A percentile compares a stretch with the other conserved stretches of the same genome.
phyloP scores from a whole-genome alignment of 2,113 vertebrate genomes.

The Orcinus orca region DNA sequence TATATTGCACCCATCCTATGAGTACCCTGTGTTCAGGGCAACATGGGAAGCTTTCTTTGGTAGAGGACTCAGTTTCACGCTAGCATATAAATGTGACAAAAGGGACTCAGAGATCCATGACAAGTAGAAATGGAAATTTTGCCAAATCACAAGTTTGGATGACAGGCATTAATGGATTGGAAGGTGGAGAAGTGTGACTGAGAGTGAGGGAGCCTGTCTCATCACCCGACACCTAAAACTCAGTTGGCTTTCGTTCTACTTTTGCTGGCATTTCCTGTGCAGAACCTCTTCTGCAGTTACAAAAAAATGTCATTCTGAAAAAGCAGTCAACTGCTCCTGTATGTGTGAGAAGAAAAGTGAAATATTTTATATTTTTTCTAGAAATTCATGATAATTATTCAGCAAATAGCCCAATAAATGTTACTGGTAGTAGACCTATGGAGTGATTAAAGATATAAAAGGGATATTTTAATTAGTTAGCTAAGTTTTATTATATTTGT shows the following conservation, averaged over 20 bases:
- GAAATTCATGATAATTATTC: background rate
- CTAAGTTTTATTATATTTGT: background rate
- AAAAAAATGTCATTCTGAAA: background rate
- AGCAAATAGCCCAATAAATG: background rate
- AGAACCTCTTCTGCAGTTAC: background rate
- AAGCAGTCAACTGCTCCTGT: background rate
- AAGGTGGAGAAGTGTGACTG: background rate
- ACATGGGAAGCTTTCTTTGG: background rate
- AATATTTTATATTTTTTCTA: background rate
- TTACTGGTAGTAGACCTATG: background rate
- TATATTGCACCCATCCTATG: accelerated
- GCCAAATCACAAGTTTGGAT: background rate
- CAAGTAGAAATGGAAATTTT: background rate
- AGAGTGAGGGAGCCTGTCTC: background rate
- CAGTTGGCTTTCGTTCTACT: background rate
- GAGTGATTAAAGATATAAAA: slow-evolving; percentile 21
- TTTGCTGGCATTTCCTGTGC: background rate
- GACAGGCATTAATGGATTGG: background rate
- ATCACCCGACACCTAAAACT: background rate
- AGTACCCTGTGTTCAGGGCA: background rate
- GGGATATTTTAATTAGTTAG: background rate
- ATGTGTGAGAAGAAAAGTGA: background rate
- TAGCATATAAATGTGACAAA: background rate
- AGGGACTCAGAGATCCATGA: background rate
- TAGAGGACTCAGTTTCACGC: background rate